Conservation (phyloP, 2,888 invertebrate genomes). For the Cremastobaeus sp. region DNA sequence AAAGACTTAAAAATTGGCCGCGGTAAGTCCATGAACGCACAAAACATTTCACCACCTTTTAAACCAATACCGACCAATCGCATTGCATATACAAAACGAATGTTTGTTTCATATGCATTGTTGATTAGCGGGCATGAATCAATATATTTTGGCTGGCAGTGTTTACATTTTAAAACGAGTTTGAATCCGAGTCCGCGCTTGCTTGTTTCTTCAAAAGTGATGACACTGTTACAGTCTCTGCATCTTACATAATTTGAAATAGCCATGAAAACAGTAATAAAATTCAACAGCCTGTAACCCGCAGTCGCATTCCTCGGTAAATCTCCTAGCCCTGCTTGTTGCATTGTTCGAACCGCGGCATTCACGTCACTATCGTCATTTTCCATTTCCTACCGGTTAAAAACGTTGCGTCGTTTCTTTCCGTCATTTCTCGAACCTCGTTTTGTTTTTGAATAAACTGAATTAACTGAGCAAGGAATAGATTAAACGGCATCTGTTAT, state of each 20-base stretch:
- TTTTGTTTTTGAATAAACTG: too few species aligned
- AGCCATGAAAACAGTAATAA: background rate
- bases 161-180: constrained; percentile 14
- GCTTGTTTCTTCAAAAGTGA: constrained; percentile 13
- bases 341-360: too few species aligned
- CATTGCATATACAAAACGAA: constrained; percentile 18
- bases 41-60: background rate
- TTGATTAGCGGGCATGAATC: constrained; percentile 12
- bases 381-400: too few species aligned
- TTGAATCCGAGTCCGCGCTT: constrained; percentile 8
- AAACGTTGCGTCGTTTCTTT: too few species aligned
- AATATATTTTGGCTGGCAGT: constrained; percentile 10
- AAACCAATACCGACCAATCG: constrained; percentile 31
- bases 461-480: too few species aligned
- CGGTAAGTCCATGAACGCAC: constrained; percentile 9
- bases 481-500: too few species aligned
- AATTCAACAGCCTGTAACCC: constrained; percentile 9
- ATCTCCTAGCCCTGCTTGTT: constrained; percentile 2
- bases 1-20: constrained; percentile 60
- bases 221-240: constrained; percentile 4
- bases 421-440: too few species aligned
- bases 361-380: too few species aligned
- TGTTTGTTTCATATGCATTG: constrained; percentile 16
- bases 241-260: constrained; percentile 4
- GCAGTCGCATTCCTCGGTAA: constrained; percentile 11